phyloP scores from a whole-genome alignment of 2,888 invertebrate species.

The Lycia hirtaria region DNA sequence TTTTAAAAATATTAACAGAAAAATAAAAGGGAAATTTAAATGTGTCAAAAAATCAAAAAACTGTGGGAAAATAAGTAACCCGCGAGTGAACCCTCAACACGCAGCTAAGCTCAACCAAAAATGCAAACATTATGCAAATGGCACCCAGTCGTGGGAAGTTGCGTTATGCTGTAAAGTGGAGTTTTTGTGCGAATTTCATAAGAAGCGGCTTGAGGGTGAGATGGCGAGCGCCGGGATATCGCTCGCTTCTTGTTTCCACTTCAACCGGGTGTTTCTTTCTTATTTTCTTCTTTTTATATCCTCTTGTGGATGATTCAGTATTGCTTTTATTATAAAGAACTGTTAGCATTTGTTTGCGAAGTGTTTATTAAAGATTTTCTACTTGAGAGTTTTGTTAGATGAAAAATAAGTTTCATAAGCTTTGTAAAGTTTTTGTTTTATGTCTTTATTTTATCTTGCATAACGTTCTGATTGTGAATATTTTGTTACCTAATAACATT shows the following conservation, averaged over 20 bases:
- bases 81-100: background rate
- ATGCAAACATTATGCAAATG: slow-evolving; percentile 71
- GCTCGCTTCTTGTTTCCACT: slow-evolving; percentile 22
- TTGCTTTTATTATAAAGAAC: slow-evolving; percentile 25
- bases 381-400: background rate
- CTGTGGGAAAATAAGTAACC: background rate
- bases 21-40: background rate
- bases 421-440: background rate
- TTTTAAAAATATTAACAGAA: too few species aligned
- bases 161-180: slow-evolving; percentile 29
- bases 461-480: too few species aligned
- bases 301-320: slow-evolving; percentile 28
- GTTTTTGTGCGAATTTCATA: slow-evolving; percentile 50
- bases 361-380: slow-evolving; percentile 6
- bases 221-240: slow-evolving; percentile 34
- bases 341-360: slow-evolving; percentile 21
- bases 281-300: slow-evolving; percentile 7
- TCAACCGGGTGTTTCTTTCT: slow-evolving; percentile 31
- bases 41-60: too few species aligned
- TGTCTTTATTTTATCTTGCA: background rate
- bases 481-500: too few species aligned
- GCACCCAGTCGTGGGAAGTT: slow-evolving; percentile 47
- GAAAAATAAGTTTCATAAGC: background rate
- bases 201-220: slow-evolving; percentile 40
- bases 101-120: slow-evolving; percentile 44